A percentile compares a stretch with the other conserved stretches of the same genome.
Conservation (phyloP, 1,140 invertebrate species). For the Spodoptera litura region DNA sequence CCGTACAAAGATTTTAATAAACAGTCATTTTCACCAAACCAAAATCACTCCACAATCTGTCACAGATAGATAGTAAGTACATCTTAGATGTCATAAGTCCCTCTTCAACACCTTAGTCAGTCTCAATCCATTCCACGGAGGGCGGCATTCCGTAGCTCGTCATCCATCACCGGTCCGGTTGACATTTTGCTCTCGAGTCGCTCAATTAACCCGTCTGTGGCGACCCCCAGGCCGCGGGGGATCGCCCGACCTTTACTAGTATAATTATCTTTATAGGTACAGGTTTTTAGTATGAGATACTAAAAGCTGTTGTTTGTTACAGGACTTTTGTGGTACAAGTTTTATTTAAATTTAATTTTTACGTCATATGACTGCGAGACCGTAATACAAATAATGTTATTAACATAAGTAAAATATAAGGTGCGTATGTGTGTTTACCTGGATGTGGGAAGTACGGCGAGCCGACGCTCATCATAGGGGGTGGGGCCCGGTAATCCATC, state of each 20-base stretch:
- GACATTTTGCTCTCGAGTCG: conserved; percentile 46
- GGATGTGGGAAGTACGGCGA: conserved; percentile 77
- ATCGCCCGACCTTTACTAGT: conserved; percentile 10
- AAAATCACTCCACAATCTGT: neutral
- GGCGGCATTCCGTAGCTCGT: neutral
- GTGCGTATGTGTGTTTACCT: conserved; percentile 65
- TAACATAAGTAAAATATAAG: neutral
- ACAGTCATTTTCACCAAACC: neutral
- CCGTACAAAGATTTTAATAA: too few species aligned
- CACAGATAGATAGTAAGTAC: too few species aligned
- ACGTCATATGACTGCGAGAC: too few species aligned
- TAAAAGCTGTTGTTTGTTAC: neutral
- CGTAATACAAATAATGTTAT: neutral
- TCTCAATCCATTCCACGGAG: neutral
- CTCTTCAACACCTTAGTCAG: neutral
- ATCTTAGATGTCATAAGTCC: neutral
- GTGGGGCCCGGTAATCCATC: conserved; percentile 82
- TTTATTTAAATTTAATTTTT: neutral
- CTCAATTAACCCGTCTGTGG: conserved; percentile 54
- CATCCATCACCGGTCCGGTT: conserved; percentile 50
- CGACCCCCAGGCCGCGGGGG: conserved; percentile 32
- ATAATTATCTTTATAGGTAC: conserved; percentile 33
- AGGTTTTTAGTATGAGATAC: neutral
- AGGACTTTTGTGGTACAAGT: neutral
- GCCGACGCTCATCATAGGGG: conserved; percentile 76